A percentile compares a stretch with the other conserved stretches of the same genome.
Evolutionary conservation across 2,888 invertebrate species (phyloP).

Genomic region (Ornithoptera alexandrae): DNA sequence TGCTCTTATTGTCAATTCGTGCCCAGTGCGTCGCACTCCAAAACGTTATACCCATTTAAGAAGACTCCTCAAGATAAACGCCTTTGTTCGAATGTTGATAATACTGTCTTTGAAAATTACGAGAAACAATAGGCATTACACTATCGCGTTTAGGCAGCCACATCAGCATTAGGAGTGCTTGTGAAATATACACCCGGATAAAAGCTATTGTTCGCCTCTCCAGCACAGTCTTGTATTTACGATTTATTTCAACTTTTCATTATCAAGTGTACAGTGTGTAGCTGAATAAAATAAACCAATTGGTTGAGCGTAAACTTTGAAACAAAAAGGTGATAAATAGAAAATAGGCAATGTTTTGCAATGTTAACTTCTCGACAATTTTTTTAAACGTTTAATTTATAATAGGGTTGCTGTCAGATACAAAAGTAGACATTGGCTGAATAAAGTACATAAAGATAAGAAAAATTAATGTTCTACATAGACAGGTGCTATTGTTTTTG

Average conservation of each 20-base stretch:
- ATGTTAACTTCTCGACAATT: background rate
- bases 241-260: conserved; percentile 1
- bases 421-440: conserved; percentile 8
- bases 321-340: background rate
- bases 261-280: background rate
- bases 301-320: background rate
- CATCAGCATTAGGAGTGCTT: conserved; percentile 16
- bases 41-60: conserved; percentile 62
- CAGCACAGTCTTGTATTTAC: background rate
- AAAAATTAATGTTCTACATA: conserved; percentile 21
- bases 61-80: conserved; percentile 53
- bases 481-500: conserved; percentile 27
- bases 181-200: conserved; percentile 20
- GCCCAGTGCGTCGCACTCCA: conserved; percentile 68
- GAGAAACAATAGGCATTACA: conserved; percentile 36
- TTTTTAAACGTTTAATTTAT: conserved; percentile 8
- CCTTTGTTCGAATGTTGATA: conserved; percentile 54
- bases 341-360: background rate
- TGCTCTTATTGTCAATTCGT: conserved; percentile 79
- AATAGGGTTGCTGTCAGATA: background rate
- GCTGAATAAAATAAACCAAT: background rate
- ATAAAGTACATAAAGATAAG: conserved; percentile 23
- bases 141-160: conserved; percentile 19
- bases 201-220: conserved; percentile 11
- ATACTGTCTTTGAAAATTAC: conserved; percentile 46